A percentile compares a stretch with the other conserved stretches of the same genome.
Conservation (phyloP, 2,888 invertebrate species). For the Dromius quadrimaculatus region DNA sequence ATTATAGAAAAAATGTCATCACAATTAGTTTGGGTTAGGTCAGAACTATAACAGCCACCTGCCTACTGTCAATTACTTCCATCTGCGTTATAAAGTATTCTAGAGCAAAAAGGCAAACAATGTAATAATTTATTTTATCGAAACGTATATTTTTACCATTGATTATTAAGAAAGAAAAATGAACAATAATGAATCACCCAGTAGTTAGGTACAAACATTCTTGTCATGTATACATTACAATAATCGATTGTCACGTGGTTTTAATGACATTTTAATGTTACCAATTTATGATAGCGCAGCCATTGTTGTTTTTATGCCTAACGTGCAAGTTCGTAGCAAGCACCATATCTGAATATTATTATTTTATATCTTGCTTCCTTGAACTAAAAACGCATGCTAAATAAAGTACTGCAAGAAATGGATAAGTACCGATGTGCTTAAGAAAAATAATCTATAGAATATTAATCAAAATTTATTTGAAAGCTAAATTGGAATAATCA, state of each 20-base stretch:
- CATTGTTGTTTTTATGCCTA: conserved; percentile 38
- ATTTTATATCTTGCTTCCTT: conserved; percentile 21
- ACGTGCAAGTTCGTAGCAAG: conserved; percentile 10
- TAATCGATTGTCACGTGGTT: conserved; percentile 50
- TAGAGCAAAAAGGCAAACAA: conserved; percentile 5
- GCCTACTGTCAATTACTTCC: too few species aligned
- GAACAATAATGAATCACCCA: conserved; percentile 30
- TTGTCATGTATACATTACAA: conserved; percentile 30
- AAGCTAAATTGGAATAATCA: too few species aligned
- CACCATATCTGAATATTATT: conserved; percentile 11
- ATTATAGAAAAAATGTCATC: not conserved
- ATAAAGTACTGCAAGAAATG: not conserved
- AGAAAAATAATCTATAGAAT: too few species aligned
- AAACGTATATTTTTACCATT: conserved; percentile 8
- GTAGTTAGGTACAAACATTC: conserved; percentile 16
- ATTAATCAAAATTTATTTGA: too few species aligned
- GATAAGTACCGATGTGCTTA: too few species aligned
- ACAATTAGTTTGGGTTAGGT: too few species aligned
- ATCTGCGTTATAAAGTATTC: not conserved
- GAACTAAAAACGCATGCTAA: not conserved
- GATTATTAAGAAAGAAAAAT: conserved; percentile 14
- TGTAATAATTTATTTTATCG: not conserved
- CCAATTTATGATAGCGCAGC: conserved; percentile 29
- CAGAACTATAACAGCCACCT: too few species aligned
- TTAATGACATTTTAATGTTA: conserved; percentile 52